These are phyloP conservation scores for Matsumurasca onukii DNA, from an alignment of 1,140 invertebrate species.

Conservation along the genomic window DNA sequence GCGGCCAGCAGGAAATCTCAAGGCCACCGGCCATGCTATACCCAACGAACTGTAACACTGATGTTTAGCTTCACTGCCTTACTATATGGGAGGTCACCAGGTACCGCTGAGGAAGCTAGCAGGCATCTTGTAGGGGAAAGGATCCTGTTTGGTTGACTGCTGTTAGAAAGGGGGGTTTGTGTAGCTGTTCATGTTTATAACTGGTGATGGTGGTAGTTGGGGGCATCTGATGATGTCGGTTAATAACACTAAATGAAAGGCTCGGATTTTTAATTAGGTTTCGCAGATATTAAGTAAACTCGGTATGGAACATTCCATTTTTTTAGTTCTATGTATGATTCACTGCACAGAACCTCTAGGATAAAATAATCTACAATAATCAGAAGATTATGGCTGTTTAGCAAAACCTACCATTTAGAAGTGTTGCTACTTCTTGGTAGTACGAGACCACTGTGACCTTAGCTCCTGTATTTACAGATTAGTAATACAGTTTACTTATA, in stretches of 20 bases:
- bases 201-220: background rate
- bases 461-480: background rate
- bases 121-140: background rate
- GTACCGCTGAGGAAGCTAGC: background rate
- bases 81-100: background rate
- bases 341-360: too few relatives aligned
- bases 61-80: background rate
- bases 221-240: background rate
- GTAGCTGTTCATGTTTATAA: background rate
- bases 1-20: too few relatives aligned
- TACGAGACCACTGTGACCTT: background rate
- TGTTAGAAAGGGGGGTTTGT: background rate
- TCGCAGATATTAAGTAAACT: background rate
- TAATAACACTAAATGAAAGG: background rate
- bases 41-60: too few relatives aligned
- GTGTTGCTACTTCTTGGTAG: conserved; percentile 8
- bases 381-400: too few relatives aligned
- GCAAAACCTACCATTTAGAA: too few relatives aligned
- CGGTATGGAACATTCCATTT: background rate
- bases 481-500: background rate
- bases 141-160: background rate
- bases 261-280: background rate
- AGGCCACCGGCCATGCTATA: too few relatives aligned
- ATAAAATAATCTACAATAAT: too few relatives aligned
- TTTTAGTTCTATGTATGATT: background rate